Conservation (phyloP, 1,140 invertebrate genomes). For the Pogonus chalceus region DNA sequence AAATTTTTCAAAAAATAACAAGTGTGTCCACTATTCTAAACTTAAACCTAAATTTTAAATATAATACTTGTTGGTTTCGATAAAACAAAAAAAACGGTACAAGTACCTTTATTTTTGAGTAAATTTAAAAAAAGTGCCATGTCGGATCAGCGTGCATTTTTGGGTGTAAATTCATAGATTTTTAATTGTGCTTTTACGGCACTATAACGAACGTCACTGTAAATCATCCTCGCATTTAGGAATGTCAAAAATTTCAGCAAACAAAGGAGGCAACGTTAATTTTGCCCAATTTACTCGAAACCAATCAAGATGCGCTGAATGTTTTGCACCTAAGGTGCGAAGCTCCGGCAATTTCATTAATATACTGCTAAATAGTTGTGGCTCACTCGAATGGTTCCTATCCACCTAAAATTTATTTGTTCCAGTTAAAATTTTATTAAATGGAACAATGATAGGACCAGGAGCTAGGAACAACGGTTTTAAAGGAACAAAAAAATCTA, state of each 20-base stretch:
- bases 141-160: too few relatives aligned
- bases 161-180: too few relatives aligned
- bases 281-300: constrained; percentile 80
- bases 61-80: too few relatives aligned
- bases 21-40: too few relatives aligned
- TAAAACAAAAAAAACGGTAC: too few relatives aligned
- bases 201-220: too few relatives aligned
- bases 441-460: background rate
- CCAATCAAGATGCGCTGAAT: constrained; percentile 81
- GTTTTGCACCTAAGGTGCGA: constrained; percentile 68
- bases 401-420: constrained; percentile 24
- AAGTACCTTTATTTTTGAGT: too few relatives aligned
- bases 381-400: constrained; percentile 31
- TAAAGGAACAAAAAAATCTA: constrained; percentile 24
- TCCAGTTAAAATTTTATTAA: constrained; percentile 5
- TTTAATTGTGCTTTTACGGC: too few relatives aligned
- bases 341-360: constrained; percentile 70
- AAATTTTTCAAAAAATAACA: too few relatives aligned
- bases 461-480: too few relatives aligned
- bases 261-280: constrained; percentile 79
- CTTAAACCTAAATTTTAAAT: too few relatives aligned
- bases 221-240: constrained; percentile 77
- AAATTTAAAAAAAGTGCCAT: too few relatives aligned
- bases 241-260: constrained; percentile 96
- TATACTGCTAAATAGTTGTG: constrained; percentile 55